Evolutionary conservation across 1,140 invertebrate genomes (phyloP).

Genomic region (Ips nitidus): DNA sequence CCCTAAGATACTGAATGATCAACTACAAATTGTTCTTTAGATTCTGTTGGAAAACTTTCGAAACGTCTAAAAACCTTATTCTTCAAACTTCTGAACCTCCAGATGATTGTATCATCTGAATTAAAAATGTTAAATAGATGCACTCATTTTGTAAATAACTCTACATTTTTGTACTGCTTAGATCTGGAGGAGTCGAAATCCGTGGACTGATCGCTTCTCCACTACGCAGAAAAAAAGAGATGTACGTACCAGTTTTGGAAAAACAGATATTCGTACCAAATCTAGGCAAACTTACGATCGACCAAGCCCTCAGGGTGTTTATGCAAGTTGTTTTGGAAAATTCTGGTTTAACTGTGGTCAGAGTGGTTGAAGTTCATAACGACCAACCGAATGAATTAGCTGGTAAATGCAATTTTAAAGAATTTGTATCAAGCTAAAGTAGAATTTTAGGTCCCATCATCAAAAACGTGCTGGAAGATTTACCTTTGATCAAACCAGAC

Average conservation of each 20-base stretch:
- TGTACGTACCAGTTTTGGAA: constrained; percentile 69
- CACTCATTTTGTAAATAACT: no score
- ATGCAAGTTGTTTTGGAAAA: constrained; percentile 82
- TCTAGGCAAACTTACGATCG: constrained; percentile 49
- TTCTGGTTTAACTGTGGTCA: constrained; percentile 65
- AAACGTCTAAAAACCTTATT: background rate
- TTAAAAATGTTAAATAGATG: no score
- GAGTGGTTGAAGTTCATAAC: constrained; percentile 66
- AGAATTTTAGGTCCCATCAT: background rate
- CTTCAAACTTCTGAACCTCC: no score
- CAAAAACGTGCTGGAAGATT: constrained; percentile 54
- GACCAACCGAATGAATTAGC: constrained; percentile 42
- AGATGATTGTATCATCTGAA: no score
- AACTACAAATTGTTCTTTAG: background rate
- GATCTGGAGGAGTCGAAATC: constrained; percentile 83
- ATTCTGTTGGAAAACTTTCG: background rate
- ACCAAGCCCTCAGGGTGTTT: constrained; percentile 56
- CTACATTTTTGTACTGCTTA: constrained; percentile 30
- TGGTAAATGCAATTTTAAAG: no score
- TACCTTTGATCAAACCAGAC: constrained; percentile 62
- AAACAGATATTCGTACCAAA: constrained; percentile 77
- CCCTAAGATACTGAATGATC: no score
- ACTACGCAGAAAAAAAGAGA: constrained; percentile 67
- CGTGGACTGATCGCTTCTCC: constrained; percentile 76
- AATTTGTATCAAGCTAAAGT: no score